Percentiles rank a stretch among this genome's conserved stretches.
Evolutionary conservation across 1,140 invertebrate genomes (phyloP).

Genomic region (Drosophila pachea): DNA sequence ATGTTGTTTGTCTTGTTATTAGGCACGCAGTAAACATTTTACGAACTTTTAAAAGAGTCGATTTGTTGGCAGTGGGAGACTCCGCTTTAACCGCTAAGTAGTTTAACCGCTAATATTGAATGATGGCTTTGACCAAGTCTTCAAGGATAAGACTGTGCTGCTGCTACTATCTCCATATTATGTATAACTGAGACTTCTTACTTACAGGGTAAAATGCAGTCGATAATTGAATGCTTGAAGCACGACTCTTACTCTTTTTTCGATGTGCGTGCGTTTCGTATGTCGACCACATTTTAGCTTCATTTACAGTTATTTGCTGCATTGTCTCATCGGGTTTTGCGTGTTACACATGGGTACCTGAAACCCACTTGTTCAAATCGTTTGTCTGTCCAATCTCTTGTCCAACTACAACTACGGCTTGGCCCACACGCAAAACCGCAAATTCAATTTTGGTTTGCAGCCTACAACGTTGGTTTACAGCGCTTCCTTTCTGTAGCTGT

Average conservation of each 20-base stretch:
- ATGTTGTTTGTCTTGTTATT: not conserved
- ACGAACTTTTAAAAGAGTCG: no score
- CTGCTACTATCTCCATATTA: no score
- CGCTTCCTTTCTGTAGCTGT: slow-evolving; percentile 22
- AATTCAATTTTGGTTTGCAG: slow-evolving; percentile 71
- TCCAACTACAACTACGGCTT: slow-evolving; percentile 14
- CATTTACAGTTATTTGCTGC: slow-evolving; percentile 70
- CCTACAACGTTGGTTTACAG: slow-evolving; percentile 65
- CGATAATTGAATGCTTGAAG: not conserved
- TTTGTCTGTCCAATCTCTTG: not conserved
- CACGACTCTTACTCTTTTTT: slow-evolving; percentile 10
- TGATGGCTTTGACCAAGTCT: no score
- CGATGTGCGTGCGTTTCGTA: slow-evolving; percentile 41
- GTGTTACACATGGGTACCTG: slow-evolving; percentile 8
- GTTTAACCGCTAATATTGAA: no score
- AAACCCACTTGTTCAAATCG: slow-evolving; percentile 26
- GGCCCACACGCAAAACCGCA: slow-evolving; percentile 51
- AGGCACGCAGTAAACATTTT: not conserved
- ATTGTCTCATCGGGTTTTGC: slow-evolving; percentile 19
- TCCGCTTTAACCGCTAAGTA: no score
- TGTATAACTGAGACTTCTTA: not conserved
- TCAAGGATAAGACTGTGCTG: no score
- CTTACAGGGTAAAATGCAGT: not conserved
- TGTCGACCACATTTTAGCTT: slow-evolving; percentile 68
- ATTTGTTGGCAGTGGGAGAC: no score